phyloP scores from a whole-genome alignment of 2,888 invertebrate species.

The Synanthedon tipuliformis region DNA sequence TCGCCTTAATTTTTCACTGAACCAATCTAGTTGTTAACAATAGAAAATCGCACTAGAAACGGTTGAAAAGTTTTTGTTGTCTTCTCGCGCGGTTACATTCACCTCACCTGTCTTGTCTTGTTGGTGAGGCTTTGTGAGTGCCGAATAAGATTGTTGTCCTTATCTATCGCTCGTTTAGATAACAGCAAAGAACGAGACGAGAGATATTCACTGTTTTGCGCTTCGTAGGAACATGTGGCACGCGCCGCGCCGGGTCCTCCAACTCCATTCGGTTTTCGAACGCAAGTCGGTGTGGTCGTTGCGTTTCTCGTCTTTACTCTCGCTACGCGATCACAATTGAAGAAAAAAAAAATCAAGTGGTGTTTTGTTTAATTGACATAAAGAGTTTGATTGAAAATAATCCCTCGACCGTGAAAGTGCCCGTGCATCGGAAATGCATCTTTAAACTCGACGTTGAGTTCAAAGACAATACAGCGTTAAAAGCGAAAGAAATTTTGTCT shows the following conservation, averaged over 20 bases:
- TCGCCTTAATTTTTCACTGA: constrained; percentile 3
- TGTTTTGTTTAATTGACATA: background rate
- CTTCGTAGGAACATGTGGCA: constrained; percentile 49
- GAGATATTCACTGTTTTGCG: constrained; percentile 27
- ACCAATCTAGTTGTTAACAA: constrained; percentile 20
- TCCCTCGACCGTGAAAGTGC: background rate
- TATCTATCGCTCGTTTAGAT: constrained; percentile 32
- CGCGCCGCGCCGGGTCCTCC: constrained; percentile 41
- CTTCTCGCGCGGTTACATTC: constrained; percentile 51
- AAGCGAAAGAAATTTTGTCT: constrained; percentile 31
- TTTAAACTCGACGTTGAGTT: constrained; percentile 6
- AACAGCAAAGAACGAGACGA: constrained; percentile 47
- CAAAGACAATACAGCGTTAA: constrained; percentile 37
- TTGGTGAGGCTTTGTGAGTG: constrained; percentile 23
- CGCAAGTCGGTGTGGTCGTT: constrained; percentile 41
- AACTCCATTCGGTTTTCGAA: constrained; percentile 58
- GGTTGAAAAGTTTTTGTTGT: constrained; percentile 53
- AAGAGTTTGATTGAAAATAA: background rate
- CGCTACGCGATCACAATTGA: constrained; percentile 52
- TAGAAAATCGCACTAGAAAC: constrained; percentile 41
- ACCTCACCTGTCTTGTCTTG: constrained; percentile 63
- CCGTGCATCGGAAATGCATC: background rate
- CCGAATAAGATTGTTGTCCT: constrained; percentile 33
- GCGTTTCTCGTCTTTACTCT: constrained; percentile 17
- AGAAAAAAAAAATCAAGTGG: constrained; percentile 9